Evolutionary conservation across 53 echinoderm and acorn worm genomes (phyloP).

Genomic region (Holothuria leucospilota): DNA sequence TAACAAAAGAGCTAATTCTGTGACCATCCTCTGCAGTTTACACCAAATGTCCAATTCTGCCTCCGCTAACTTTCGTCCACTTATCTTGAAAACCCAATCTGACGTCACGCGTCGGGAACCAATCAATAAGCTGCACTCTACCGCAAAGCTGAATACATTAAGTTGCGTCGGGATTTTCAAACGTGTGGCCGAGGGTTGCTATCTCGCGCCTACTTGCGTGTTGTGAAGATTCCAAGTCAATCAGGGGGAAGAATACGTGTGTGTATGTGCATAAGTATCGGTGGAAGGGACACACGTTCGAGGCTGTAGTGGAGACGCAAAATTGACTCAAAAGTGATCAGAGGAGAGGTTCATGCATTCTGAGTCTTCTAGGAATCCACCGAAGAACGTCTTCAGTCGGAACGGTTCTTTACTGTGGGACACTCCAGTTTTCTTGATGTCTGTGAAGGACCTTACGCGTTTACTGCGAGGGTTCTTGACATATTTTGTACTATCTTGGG

Average conservation of each 20-base stretch:
- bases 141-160: constrained; percentile 24
- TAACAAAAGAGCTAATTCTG: too few species aligned
- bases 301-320: not conserved
- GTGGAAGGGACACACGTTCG: not conserved
- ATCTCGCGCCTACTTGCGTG: constrained; percentile 14
- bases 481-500: constrained; percentile 8
- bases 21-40: not conserved
- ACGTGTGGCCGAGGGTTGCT: not conserved
- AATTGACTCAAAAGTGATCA: constrained; percentile 33
- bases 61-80: constrained; percentile 25
- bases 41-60: too few species aligned
- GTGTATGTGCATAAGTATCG: constrained; percentile 7
- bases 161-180: constrained; percentile 33
- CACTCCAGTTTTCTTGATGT: constrained; percentile 32
- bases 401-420: constrained; percentile 6
- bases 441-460: constrained; percentile 12
- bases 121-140: constrained; percentile 18
- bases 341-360: constrained; percentile 1
- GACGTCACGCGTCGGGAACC: constrained; percentile 23
- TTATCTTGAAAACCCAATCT: not conserved
- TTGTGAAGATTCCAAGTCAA: not conserved
- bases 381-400: too few species aligned
- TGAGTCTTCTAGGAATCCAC: too few species aligned
- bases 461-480: constrained; percentile 33
- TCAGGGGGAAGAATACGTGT: not conserved